Evolutionary conservation across 2,113 vertebrate genomes (phyloP).

Genomic region (Oryzias woworae): DNA sequence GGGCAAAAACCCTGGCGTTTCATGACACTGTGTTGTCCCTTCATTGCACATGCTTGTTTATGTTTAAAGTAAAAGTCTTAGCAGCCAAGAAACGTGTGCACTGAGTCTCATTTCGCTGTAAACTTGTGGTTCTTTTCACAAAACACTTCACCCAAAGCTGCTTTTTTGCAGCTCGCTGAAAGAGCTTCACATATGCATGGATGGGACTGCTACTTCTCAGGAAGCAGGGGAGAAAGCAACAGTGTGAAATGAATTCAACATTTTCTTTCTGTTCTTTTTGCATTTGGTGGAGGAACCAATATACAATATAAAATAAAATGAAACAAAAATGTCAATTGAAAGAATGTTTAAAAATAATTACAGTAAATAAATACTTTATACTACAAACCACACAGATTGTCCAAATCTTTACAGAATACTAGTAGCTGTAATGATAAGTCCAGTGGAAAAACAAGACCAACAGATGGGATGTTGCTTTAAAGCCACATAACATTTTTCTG

Average conservation of each 20-base stretch:
- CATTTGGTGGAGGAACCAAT: not conserved
- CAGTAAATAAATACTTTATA: too few species aligned
- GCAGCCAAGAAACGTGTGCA: not conserved
- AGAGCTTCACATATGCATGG: slow-evolving; percentile 7
- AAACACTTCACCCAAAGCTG: not conserved
- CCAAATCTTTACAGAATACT: too few species aligned
- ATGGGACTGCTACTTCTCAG: slow-evolving; percentile 7
- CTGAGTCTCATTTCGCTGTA: not conserved
- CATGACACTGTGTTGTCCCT: not conserved
- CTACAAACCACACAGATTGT: too few species aligned
- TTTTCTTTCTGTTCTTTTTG: slow-evolving; percentile 6
- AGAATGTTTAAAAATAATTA: too few species aligned
- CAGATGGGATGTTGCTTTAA: too few species aligned
- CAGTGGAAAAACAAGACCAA: too few species aligned
- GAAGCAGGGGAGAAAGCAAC: slow-evolving; percentile 8
- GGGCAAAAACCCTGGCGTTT: not conserved
- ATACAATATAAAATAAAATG: not conserved
- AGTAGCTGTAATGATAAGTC: too few species aligned
- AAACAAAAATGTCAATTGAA: too few species aligned
- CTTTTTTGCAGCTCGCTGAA: not conserved
- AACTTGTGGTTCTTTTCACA: not conserved
- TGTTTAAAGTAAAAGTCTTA: not conserved
- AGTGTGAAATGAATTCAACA: slow-evolving; percentile 4
- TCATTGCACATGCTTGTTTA: not conserved
- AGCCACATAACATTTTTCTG: too few species aligned